Evolutionary conservation across 1,140 invertebrate species (phyloP).

Genomic region (Oscheius sp.): DNA sequence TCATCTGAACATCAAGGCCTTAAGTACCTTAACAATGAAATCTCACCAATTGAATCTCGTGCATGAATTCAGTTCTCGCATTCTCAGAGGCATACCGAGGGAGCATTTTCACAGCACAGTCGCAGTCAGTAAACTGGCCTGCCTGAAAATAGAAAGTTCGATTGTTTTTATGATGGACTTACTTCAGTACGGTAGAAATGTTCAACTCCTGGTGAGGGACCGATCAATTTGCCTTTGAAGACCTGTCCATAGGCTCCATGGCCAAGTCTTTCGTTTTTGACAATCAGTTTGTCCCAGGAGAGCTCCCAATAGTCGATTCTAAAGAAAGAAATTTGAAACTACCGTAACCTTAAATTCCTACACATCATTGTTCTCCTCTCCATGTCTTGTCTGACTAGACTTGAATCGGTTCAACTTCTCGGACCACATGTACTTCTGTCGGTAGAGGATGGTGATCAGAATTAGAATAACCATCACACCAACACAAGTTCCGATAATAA

Average conservation of each 20-base stretch:
- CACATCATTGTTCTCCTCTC: constrained; percentile 34
- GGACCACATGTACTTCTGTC: constrained; percentile 47
- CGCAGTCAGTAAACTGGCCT: neutral
- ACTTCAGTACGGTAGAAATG: constrained; percentile 29
- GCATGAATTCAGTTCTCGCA: constrained; percentile 90
- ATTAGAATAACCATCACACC: constrained; percentile 44
- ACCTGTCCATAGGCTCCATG: constrained; percentile 51
- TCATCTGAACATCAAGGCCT: constrained; percentile 85
- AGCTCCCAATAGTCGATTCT: constrained; percentile 53
- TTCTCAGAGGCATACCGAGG: constrained; percentile 82
- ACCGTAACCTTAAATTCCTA: neutral
- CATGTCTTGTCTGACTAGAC: constrained; percentile 20
- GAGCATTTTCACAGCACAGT: constrained; percentile 46
- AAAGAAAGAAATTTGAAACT: constrained; percentile 15
- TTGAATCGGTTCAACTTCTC: constrained; percentile 45
- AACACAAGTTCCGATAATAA: constrained; percentile 43
- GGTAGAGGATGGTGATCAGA: constrained; percentile 39
- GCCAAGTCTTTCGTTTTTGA: constrained; percentile 50
- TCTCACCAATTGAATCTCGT: constrained; percentile 81
- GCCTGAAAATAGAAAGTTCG: neutral
- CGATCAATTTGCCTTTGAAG: constrained; percentile 46
- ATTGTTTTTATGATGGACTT: neutral
- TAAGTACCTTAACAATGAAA: neutral
- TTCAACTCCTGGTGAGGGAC: constrained; percentile 44
- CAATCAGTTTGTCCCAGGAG: constrained; percentile 45